Percentiles rank a stretch among this genome's conserved stretches.
phyloP scores from a whole-genome alignment of 1,140 invertebrate genomes.

The Philaenus spumarius region DNA sequence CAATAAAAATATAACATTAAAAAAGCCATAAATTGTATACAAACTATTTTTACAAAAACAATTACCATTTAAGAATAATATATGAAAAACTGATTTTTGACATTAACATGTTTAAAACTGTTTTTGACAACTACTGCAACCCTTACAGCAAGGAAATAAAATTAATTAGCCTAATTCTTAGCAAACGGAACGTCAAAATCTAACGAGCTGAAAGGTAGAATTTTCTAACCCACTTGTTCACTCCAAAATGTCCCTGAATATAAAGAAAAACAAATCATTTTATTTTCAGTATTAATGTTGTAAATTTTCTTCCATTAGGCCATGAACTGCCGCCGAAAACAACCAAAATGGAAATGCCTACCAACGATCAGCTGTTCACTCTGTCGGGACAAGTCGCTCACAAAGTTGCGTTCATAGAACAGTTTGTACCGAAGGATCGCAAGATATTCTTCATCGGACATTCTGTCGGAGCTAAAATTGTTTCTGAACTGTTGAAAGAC shows the following conservation, averaged over 20 bases:
- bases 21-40: too few species aligned
- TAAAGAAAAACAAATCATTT: not conserved
- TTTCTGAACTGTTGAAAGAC: constrained; percentile 62
- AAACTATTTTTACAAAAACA: too few species aligned
- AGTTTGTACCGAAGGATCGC: constrained; percentile 57
- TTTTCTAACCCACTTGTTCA: not conserved
- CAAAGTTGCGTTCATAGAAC: constrained; percentile 67
- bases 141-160: too few species aligned
- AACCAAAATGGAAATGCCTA: constrained; percentile 24
- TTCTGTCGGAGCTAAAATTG: constrained; percentile 77
- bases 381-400: constrained; percentile 72
- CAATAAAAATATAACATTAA: too few species aligned
- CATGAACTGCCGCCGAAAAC: constrained; percentile 51
- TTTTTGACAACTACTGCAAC: too few species aligned
- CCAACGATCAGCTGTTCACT: constrained; percentile 49
- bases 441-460: constrained; percentile 72
- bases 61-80: too few species aligned
- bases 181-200: too few species aligned
- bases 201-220: too few species aligned
- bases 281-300: not conserved
- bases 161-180: too few species aligned
- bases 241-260: too few species aligned
- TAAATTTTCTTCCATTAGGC: constrained; percentile 39
- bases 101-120: too few species aligned
- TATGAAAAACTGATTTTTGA: too few species aligned